A percentile compares a stretch with the other conserved stretches of the same genome.
Evolutionary conservation across 2,888 invertebrate species (phyloP).

Genomic region (Busseola fusca): DNA sequence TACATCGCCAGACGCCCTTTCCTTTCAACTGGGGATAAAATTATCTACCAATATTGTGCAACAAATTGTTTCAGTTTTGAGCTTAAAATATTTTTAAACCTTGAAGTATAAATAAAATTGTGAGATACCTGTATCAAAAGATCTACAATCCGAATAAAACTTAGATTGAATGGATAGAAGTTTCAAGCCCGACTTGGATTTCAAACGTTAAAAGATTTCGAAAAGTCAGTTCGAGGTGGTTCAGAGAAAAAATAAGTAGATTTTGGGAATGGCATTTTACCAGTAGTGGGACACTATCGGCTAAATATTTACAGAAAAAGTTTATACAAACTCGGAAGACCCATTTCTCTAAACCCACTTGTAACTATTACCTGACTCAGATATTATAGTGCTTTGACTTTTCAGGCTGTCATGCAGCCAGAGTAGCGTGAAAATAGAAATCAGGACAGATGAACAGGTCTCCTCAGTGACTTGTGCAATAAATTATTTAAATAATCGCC

Average conservation of each 20-base stretch:
- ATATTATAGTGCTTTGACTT: conserved; percentile 18
- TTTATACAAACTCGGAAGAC: neutral
- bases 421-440: conserved; percentile 49
- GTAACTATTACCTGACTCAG: conserved; percentile 3
- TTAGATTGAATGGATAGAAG: neutral
- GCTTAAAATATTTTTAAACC: conserved; percentile 25
- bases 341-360: conserved; percentile 5
- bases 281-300: neutral
- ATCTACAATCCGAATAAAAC: neutral
- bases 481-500: conserved; percentile 46
- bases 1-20: conserved; percentile 32
- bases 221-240: neutral
- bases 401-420: conserved; percentile 10
- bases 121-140: neutral
- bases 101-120: conserved; percentile 23
- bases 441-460: conserved; percentile 37
- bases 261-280: neutral
- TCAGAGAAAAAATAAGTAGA: neutral
- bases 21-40: conserved; percentile 49
- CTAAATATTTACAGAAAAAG: neutral
- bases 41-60: conserved; percentile 54
- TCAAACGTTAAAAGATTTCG: neutral
- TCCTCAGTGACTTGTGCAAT: conserved; percentile 35
- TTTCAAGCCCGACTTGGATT: neutral
- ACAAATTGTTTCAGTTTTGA: conserved; percentile 22